Percentiles rank a stretch among this genome's conserved stretches.
Evolutionary conservation across 2,113 vertebrate species (phyloP).

Genomic region (Eretmochelys imbricata): DNA sequence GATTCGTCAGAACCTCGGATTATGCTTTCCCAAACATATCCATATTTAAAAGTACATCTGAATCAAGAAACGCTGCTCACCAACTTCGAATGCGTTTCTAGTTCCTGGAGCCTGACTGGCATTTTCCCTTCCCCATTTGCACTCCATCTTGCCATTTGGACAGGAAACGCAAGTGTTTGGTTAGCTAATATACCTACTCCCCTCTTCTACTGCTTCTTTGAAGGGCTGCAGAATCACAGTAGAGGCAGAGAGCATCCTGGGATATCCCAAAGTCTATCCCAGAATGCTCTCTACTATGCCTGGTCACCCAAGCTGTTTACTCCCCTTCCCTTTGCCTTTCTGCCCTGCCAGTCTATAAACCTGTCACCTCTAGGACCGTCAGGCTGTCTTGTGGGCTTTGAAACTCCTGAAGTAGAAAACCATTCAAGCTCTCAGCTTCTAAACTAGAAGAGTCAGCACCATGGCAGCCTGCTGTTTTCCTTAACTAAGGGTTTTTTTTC

Average conservation of each 20-base stretch:
- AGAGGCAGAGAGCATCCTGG: not conserved
- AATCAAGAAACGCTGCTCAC: not conserved
- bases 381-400: not conserved
- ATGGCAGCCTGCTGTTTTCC: not conserved
- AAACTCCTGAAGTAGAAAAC: constrained; percentile 17
- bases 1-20: not conserved
- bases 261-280: not conserved
- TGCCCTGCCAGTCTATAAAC: not conserved
- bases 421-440: not conserved
- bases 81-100: not conserved
- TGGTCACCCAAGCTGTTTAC: no score
- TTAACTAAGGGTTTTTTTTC: constrained; percentile 29
- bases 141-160: not conserved
- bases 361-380: not conserved
- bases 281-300: not conserved
- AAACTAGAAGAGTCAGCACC: constrained; percentile 42
- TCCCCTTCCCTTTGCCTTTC: not conserved
- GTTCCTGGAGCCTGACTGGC: not conserved
- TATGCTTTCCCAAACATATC: not conserved
- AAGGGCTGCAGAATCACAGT: not conserved
- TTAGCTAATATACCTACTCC: not conserved
- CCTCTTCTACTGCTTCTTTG: not conserved
- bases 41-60: not conserved
- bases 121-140: not conserved
- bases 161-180: not conserved